A percentile compares a stretch with the other conserved stretches of the same genome.
Conservation (phyloP, 2,888 invertebrate genomes). For the Glyphotaelius pellucidus region DNA sequence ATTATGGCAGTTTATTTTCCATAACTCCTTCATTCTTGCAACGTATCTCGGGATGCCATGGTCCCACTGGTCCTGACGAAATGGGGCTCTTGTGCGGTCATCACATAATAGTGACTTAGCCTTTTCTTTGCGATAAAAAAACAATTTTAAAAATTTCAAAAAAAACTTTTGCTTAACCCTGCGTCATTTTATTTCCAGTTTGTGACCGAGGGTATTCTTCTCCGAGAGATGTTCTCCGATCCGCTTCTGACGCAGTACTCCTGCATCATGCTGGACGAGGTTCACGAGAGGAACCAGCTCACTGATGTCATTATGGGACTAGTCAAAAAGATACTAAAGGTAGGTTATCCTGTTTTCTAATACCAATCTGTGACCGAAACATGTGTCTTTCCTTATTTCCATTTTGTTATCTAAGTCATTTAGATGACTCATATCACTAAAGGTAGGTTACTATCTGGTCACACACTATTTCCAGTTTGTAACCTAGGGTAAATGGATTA, state of each 20-base stretch:
- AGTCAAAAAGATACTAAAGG: constrained; percentile 92
- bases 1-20: too few relatives aligned
- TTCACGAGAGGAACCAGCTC: constrained; percentile 94
- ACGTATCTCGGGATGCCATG: too few relatives aligned
- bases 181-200: constrained; percentile 78
- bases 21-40: too few relatives aligned
- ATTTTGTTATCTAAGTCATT: too few relatives aligned
- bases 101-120: background rate
- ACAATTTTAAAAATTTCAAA: too few relatives aligned
- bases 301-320: constrained; percentile 97
- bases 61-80: too few relatives aligned
- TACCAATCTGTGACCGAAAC: too few relatives aligned
- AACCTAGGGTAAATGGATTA: background rate
- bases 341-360: constrained; percentile 68
- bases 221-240: constrained; percentile 96
- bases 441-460: background rate
- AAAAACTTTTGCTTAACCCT: background rate
- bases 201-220: constrained; percentile 96
- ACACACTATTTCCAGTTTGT: too few relatives aligned
- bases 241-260: constrained; percentile 93
- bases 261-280: constrained; percentile 94
- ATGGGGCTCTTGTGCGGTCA: too few relatives aligned
- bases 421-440: too few relatives aligned
- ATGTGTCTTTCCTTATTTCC: too few relatives aligned
- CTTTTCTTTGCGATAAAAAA: background rate